Conservation (phyloP, 2,113 vertebrate species). For the Rissa tridactyla region DNA sequence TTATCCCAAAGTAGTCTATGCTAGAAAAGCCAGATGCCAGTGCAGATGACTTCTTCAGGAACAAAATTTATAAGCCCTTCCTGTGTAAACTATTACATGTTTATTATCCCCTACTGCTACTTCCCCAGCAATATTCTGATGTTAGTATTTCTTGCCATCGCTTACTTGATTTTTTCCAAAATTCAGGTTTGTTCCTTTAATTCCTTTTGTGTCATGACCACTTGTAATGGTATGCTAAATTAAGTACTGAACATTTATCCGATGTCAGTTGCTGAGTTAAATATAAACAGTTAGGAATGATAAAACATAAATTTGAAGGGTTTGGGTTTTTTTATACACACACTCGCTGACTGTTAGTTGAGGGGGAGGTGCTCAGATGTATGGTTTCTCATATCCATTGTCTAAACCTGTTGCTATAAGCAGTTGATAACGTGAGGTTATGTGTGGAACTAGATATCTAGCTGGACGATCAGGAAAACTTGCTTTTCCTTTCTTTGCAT, state of each 20-base stretch:
- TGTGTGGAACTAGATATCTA: background rate
- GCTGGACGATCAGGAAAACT: background rate
- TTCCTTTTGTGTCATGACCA: constrained; percentile 15
- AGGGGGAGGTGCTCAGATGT: background rate
- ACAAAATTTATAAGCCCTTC: background rate
- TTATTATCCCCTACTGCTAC: background rate
- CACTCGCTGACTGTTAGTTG: background rate
- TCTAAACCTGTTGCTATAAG: background rate
- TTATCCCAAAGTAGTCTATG: background rate
- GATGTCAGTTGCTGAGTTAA: constrained; percentile 13
- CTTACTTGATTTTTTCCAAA: background rate
- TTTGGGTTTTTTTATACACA: background rate
- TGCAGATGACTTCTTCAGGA: background rate
- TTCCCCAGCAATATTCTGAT: background rate
- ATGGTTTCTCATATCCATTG: background rate
- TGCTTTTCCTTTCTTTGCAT: background rate
- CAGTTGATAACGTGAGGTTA: background rate
- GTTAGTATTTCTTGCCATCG: background rate
- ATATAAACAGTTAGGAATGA: constrained; percentile 28
- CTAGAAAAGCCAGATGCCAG: background rate
- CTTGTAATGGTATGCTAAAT: constrained; percentile 32
- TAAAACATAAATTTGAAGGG: background rate
- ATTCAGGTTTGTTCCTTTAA: constrained; percentile 17
- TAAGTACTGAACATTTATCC: constrained; percentile 23
- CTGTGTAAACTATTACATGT: background rate